Conservation (phyloP, 1,140 invertebrate species). For the Solenopsis invicta region DNA sequence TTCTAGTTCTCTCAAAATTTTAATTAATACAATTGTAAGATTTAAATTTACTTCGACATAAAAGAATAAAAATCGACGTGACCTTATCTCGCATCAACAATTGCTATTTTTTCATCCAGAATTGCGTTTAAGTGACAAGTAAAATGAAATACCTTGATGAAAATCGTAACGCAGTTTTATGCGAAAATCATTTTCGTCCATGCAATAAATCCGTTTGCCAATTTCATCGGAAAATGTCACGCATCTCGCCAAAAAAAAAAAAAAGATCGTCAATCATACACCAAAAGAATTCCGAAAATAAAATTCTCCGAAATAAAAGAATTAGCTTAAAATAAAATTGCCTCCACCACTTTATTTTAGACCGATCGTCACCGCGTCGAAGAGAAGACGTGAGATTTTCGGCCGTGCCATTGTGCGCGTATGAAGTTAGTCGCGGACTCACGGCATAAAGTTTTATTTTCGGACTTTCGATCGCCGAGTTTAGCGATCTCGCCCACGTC, state of each 20-base stretch:
- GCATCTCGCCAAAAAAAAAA: background rate
- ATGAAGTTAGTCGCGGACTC: constrained; percentile 65
- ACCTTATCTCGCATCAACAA: constrained; percentile 19
- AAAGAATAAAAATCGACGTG: constrained; percentile 1
- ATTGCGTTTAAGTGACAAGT: constrained; percentile 11
- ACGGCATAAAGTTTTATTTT: constrained; percentile 59
- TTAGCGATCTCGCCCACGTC: constrained; percentile 63
- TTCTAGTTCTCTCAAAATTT: background rate
- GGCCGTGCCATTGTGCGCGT: constrained; percentile 10
- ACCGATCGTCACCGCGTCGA: background rate
- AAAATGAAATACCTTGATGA: background rate
- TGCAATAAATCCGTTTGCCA: background rate
- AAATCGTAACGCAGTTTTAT: constrained; percentile 2
- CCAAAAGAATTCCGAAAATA: constrained; percentile 24
- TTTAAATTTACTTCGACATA: constrained; percentile 2
- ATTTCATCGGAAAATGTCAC: constrained; percentile 13
- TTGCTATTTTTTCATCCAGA: constrained; percentile 23
- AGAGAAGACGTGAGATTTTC: background rate
- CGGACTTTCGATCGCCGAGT: constrained; percentile 49
- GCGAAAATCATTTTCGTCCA: background rate
- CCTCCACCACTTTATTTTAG: constrained; percentile 13
- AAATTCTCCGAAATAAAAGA: constrained; percentile 12
- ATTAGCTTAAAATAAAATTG: constrained; percentile 19
- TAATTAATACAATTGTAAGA: background rate
- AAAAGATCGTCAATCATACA: background rate